Evolutionary conservation across 2,888 invertebrate species (phyloP), one percentile per base, ranked within the genome.

Genomic region (Dysmachus trigonus): DNA sequence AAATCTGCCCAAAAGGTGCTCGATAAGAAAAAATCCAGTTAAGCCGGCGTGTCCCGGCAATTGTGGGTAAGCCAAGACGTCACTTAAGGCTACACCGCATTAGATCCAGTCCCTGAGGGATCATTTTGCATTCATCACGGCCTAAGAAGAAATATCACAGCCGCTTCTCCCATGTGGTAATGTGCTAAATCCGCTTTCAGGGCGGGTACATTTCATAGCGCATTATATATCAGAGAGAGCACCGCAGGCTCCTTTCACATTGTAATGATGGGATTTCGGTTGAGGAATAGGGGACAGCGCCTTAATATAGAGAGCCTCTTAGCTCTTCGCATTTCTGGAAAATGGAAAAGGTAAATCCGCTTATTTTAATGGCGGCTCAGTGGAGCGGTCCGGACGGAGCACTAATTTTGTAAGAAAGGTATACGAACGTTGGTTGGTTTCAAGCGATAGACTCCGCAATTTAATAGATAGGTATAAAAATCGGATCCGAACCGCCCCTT

Each of bases 271-370:
- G 82, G 82, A 82, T 82, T 82, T 82, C 22, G 82, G 82, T 30
- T 10, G 35, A 35, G 33, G 31, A 27, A 71, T 82, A 62, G 53
- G 71, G 62, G 71, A 82, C 33, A 71, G 35, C 51, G 33, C 47
- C 47, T 27, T 82, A 82, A 82, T 82, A 82, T 83, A 72, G 83
- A 22, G 72, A 83, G 71, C 83, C 35, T 83, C 83, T 72, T 72
- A 83, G 83, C 83, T 72, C n/a, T 72, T 72, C 72, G 41, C 72
- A 72, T 72, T 83, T 72, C 47, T 41, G 4, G 71, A 51, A 83
- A 82, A 83, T 83, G 83, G 72, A 83, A 83, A 83, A 83, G 83
- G 83, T 83, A 83, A 83, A 83, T 83, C 83, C 72, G 83, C 83
- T 83, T 83, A 83, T 72, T 83, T 83, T 83, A 83, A 83, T 83